Evolutionary conservation across 2,797 vertebrate species (phyloP).

Genomic region (Galagoides demidoff): DNA sequence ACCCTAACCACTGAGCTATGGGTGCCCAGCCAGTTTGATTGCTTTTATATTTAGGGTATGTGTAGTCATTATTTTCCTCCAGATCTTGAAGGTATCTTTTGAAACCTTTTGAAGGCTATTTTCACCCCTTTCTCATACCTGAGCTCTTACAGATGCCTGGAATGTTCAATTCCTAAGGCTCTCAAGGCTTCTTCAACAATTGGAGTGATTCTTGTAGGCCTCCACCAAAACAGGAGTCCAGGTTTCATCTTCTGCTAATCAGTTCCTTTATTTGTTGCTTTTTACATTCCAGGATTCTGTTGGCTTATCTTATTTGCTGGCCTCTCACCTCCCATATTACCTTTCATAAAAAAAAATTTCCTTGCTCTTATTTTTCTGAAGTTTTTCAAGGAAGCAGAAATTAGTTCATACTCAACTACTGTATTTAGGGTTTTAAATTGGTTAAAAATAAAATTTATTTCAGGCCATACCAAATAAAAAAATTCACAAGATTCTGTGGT

Average conservation of each 20-base stretch:
- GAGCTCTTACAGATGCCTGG: neutral
- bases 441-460: constrained; percentile 60
- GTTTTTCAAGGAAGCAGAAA: constrained; percentile 46
- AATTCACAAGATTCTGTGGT: constrained; percentile 37
- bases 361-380: constrained; percentile 56
- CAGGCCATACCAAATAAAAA: neutral
- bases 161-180: neutral
- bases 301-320: constrained; percentile 39
- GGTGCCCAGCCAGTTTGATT: neutral
- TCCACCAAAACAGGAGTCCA: neutral
- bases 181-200: neutral
- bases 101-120: neutral
- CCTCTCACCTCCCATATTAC: neutral
- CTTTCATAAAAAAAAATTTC: neutral
- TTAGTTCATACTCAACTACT: constrained; percentile 39
- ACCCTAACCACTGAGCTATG: no score
- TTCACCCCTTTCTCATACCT: neutral
- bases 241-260: constrained; percentile 46
- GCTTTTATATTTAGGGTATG: constrained; percentile 37
- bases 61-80: neutral
- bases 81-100: neutral
- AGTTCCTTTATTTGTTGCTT: constrained; percentile 65
- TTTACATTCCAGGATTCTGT: constrained; percentile 46
- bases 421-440: constrained; percentile 59
- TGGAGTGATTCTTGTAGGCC: neutral